These are phyloP conservation scores for Neotragus pygmaeus DNA, from an alignment of 2,113 vertebrate species.

Conservation along the genomic window DNA sequence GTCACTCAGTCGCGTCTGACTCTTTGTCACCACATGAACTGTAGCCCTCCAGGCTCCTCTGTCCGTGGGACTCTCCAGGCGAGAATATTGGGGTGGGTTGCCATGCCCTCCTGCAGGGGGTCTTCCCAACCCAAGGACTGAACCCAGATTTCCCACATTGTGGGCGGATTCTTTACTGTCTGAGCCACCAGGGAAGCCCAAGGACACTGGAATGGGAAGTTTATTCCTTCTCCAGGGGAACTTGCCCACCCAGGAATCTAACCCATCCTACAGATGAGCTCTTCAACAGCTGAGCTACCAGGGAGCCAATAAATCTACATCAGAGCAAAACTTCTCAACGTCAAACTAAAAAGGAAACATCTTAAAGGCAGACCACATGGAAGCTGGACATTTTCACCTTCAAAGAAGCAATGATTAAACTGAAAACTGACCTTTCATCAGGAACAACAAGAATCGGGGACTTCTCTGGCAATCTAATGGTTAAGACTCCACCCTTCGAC, in stretches of 20 bases:
- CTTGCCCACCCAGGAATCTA: neutral
- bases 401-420: neutral
- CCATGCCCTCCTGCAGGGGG: neutral
- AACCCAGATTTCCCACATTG: neutral
- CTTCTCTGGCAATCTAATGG: neutral
- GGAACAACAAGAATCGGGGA: neutral
- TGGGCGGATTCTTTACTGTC: neutral
- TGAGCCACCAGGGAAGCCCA: neutral
- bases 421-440: neutral
- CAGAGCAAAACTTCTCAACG: neutral
- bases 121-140: neutral
- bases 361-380: neutral
- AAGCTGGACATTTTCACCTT: neutral
- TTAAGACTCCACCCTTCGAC: neutral
- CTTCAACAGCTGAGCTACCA: neutral
- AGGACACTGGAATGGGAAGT: neutral
- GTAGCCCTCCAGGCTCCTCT: neutral
- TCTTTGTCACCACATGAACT: neutral
- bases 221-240: neutral
- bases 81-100: neutral
- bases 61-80: neutral
- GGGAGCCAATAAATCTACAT: neutral
- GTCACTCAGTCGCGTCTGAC: neutral
- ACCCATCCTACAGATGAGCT: neutral
- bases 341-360: neutral